Evolutionary conservation across 2,113 vertebrate genomes (phyloP), one percentile per base, ranked within the genome.

Genomic region (Oostethus manadensis): DNA sequence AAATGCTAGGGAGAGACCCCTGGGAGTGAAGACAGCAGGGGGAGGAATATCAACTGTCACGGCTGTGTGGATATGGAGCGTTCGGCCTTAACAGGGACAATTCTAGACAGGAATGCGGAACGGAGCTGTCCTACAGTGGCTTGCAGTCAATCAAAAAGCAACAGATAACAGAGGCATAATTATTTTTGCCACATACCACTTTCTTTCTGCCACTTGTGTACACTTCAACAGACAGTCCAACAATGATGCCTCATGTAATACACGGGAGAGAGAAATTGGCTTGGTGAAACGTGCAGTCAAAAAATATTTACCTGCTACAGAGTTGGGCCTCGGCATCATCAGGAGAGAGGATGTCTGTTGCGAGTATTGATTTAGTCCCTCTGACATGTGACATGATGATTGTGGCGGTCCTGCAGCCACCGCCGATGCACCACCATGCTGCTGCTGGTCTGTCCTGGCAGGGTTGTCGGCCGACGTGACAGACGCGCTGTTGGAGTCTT

Each of bases 251-350:
- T 49, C 13, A 44, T 11, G 22, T 49, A 45, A 45, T 11, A 46
- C 59, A 26, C 10, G 8, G 35, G 4, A 8, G 44, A 46, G 44
- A n/a, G 17, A 17, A 18, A 48, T 4, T 10, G 18, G 18, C 20
- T 48, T 48, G 46, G 35, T 40, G 10, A 13, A 10, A 35, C 33
- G 10, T 38, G 38, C 13, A 16, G 17, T 51, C 22, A 21, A 43
- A 17, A 55, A 10, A 43, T 8, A 5, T 86, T 89, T 92, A 99
- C 97, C 97, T 92, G 97, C 97, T 42, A 99, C 97, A 0, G 97
- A 99, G 91, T 99, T 99, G 47, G 97, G 97, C 73, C 97, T 91
- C 47, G 96, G 95, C 95, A 98, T 94, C 87, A 97, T 86, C 78
- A 96, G 88, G 18, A 93, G 93, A 60, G 88, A 90, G 59, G 91